Evolutionary conservation across 2,888 invertebrate species (phyloP).

Genomic region (Oegoconia quadripuncta): DNA sequence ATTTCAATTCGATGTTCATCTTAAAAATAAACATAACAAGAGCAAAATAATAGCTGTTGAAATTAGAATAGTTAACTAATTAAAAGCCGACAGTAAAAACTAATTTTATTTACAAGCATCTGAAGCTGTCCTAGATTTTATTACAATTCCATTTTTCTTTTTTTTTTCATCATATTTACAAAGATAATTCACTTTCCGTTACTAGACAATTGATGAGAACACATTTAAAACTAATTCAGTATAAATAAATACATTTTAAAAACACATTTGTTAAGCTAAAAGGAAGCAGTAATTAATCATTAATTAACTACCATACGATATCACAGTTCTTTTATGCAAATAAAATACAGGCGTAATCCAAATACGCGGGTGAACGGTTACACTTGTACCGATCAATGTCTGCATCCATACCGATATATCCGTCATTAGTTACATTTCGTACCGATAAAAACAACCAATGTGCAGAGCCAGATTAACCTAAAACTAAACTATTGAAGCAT

Average conservation of each 20-base stretch:
- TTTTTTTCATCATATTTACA: conserved; percentile 35
- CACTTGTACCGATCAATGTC: no score
- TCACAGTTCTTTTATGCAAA: conserved; percentile 79
- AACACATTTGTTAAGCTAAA: conserved; percentile 33
- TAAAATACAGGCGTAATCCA: conserved; percentile 51
- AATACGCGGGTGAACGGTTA: no score
- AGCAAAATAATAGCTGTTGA: no score
- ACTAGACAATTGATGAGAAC: not conserved
- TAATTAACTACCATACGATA: conserved; percentile 72
- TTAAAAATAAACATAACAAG: conserved; percentile 26
- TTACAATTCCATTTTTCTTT: conserved; percentile 69
- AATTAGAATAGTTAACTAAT: conserved; percentile 11
- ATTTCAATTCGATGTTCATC: conserved; percentile 42
- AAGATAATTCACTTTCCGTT: not conserved
- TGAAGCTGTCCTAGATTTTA: conserved; percentile 38
- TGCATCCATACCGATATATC: no score
- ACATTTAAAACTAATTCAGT: not conserved
- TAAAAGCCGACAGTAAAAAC: conserved; percentile 21
- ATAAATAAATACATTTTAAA: conserved; percentile 6
- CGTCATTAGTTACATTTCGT: no score
- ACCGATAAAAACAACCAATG: no score
- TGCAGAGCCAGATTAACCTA: no score
- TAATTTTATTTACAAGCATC: conserved; percentile 69
- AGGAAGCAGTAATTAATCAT: conserved; percentile 67
- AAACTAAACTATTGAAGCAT: no score